phyloP scores from a whole-genome alignment of 2,888 invertebrate genomes.

The Archips xylosteana region DNA sequence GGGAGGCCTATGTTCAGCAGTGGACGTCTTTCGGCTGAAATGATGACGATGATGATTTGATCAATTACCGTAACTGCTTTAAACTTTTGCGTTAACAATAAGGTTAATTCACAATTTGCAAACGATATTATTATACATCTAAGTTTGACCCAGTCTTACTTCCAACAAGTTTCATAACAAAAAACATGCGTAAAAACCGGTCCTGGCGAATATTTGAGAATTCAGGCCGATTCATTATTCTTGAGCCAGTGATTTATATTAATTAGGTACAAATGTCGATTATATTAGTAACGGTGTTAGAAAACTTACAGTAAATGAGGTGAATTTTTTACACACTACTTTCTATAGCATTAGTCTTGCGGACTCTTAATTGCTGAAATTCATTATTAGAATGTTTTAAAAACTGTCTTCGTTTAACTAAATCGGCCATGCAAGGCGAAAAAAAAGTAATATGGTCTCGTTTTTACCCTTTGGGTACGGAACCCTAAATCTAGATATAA shows the following conservation, averaged over 20 bases:
- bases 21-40: too few species aligned
- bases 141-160: conserved; percentile 11
- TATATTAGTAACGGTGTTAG: conserved; percentile 13
- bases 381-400: too few species aligned
- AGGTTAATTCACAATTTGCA: too few species aligned
- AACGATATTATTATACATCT: background rate
- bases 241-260: background rate
- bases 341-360: background rate
- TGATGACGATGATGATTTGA: too few species aligned
- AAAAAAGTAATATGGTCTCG: too few species aligned
- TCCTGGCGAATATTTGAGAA: background rate
- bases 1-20: too few species aligned
- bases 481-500: too few species aligned
- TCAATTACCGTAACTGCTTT: too few species aligned
- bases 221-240: conserved; percentile 12
- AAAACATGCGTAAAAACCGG: conserved; percentile 24
- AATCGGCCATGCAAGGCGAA: too few species aligned
- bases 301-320: background rate
- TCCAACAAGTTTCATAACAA: conserved; percentile 24
- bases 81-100: too few species aligned
- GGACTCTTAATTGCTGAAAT: background rate
- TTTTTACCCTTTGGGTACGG: too few species aligned
- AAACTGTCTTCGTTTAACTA: too few species aligned
- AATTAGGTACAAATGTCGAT: conserved; percentile 3
- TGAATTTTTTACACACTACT: background rate